A percentile compares a stretch with the other conserved stretches of the same genome.
Evolutionary conservation across 2,113 vertebrate species (phyloP).

Genomic region (Tinamus guttatus): DNA sequence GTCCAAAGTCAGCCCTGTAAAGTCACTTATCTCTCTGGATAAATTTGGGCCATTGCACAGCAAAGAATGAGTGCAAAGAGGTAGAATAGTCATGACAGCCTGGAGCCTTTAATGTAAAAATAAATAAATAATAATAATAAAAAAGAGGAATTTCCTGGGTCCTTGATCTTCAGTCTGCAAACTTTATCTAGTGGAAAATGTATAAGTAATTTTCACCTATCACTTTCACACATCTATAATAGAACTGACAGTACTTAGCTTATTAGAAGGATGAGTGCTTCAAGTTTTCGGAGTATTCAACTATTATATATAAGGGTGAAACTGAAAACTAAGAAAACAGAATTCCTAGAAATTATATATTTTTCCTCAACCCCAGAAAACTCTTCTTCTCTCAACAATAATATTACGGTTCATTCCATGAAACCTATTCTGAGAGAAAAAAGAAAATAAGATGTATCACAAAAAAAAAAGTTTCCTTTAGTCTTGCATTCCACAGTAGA

Average conservation of each 20-base stretch:
- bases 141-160: neutral
- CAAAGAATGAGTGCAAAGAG: neutral
- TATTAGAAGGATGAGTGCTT: neutral
- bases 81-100: neutral
- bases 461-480: neutral
- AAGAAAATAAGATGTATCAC: neutral
- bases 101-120: neutral
- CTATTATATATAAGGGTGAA: neutral
- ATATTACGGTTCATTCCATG: neutral
- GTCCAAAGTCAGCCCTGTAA: neutral
- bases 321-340: neutral
- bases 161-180: neutral
- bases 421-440: neutral
- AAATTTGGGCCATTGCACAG: neutral
- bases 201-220: neutral
- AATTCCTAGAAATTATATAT: neutral
- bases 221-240: neutral
- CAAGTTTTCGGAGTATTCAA: neutral
- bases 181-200: neutral
- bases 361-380: neutral
- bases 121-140: too few relatives aligned
- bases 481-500: neutral
- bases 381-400: neutral
- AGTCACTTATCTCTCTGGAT: neutral
- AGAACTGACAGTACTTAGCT: neutral